Conservation (phyloP, 2,113 vertebrate genomes). For the Taurulus bubalis region DNA sequence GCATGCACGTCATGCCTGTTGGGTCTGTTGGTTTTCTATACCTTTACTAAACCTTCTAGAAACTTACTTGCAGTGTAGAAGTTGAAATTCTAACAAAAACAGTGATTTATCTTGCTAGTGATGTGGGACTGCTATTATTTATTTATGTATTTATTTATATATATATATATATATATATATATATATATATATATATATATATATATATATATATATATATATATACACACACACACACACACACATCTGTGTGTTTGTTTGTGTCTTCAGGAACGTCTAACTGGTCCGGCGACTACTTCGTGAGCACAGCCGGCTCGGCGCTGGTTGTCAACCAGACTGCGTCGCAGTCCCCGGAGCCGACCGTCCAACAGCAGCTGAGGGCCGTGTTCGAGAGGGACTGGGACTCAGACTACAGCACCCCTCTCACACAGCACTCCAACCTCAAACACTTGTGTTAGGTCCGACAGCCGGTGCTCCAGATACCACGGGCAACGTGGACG, state of each 20-base stretch:
- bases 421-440: slow-evolving; percentile 66
- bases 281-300: slow-evolving; percentile 93
- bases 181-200: too few relatives aligned
- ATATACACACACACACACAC: too few relatives aligned
- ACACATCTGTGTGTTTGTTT: not conserved
- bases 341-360: slow-evolving; percentile 2
- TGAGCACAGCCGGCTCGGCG: slow-evolving; percentile 86
- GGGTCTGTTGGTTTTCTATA: too few relatives aligned
- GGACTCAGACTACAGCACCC: slow-evolving; percentile 86
- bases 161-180: too few relatives aligned
- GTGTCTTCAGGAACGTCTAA: slow-evolving; percentile 89
- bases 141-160: too few relatives aligned
- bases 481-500: not conserved
- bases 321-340: slow-evolving; percentile 86
- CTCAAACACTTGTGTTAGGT: slow-evolving; percentile 47
- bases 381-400: slow-evolving; percentile 89
- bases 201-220: too few relatives aligned
- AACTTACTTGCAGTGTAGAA: too few relatives aligned
- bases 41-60: too few relatives aligned
- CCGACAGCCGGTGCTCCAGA: not conserved
- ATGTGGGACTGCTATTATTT: too few relatives aligned
- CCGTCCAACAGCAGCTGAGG: slow-evolving; percentile 84
- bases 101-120: too few relatives aligned
- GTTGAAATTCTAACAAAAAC: too few relatives aligned
- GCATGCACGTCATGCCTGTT: too few relatives aligned